Evolutionary conservation across 2,113 vertebrate genomes (phyloP).

Genomic region (Osmerus eperlanus): DNA sequence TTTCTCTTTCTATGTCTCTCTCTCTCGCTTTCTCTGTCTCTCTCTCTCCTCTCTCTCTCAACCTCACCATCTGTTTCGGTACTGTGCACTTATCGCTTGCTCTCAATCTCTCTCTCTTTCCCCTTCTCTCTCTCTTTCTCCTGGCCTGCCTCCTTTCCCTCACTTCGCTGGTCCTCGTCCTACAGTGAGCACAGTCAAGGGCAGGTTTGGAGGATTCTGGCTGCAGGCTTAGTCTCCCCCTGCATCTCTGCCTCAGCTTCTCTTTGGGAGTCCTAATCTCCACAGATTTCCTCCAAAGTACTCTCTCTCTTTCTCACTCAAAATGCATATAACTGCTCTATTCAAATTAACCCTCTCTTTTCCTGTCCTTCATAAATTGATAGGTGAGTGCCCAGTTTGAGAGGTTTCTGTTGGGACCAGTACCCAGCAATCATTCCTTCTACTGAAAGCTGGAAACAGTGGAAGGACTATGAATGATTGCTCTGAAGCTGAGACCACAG

Average conservation of each 20-base stretch:
- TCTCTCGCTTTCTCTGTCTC: slow-evolving; percentile 1
- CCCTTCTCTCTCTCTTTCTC: neutral
- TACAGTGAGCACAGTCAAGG: neutral
- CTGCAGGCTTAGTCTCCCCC: neutral
- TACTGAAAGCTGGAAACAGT: too few relatives aligned
- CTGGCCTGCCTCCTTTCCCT: slow-evolving; percentile 4
- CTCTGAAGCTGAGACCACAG: too few relatives aligned
- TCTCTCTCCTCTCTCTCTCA: neutral
- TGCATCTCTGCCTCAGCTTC: neutral
- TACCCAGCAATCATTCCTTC: too few relatives aligned
- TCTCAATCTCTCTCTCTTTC: neutral
- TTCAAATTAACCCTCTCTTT: too few relatives aligned
- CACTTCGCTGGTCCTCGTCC: neutral
- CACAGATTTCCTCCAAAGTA: neutral
- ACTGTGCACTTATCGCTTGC: neutral
- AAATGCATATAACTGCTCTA: neutral
- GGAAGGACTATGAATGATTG: too few relatives aligned
- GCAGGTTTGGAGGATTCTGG: neutral
- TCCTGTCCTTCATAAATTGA: too few relatives aligned
- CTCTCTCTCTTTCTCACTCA: slow-evolving; percentile 20
- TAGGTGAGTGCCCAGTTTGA: too few relatives aligned
- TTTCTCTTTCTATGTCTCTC: neutral
- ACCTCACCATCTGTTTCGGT: neutral
- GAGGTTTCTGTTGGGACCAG: too few relatives aligned
- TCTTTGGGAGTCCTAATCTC: neutral